Percentiles rank a stretch among this genome's conserved stretches.
phyloP scores from a whole-genome alignment of 23 tunicate species.

The Aplidium turbinatum region DNA sequence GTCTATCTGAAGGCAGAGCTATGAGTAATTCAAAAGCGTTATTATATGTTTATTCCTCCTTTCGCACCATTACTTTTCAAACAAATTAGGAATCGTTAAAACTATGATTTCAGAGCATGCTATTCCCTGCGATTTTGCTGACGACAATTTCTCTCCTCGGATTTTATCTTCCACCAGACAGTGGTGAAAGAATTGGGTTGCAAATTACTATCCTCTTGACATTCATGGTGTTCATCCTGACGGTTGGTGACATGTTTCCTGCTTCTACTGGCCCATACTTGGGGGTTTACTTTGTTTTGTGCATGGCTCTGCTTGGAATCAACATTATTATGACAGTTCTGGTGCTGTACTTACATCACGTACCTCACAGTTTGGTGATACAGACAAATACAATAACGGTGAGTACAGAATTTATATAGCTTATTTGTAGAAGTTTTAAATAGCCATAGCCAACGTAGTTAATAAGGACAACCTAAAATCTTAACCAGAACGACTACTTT shows the following conservation, averaged over 20 bases:
- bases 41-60: no score
- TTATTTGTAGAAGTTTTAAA: no score
- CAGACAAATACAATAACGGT: constrained; percentile 19
- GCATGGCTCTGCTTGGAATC: constrained; percentile 82
- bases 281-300: constrained; percentile 79
- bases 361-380: constrained; percentile 60
- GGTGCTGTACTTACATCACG: constrained; percentile 75
- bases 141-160: constrained; percentile 78
- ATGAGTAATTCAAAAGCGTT: no score
- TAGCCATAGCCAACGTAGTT: no score
- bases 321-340: constrained; percentile 83
- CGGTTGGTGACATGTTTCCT: constrained; percentile 95
- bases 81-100: no score
- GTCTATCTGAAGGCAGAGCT: no score
- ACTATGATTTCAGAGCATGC: constrained; percentile 83
- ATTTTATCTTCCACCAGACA: constrained; percentile 89
- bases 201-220: constrained; percentile 88
- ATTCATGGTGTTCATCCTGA: constrained; percentile 83
- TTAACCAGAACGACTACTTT: no score
- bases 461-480: no score
- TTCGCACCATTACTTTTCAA: no score
- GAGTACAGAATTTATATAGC: no score
- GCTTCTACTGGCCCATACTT: constrained; percentile 92
- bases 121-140: constrained; percentile 83
- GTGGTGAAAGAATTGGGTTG: constrained; percentile 89